Percentiles rank a stretch among this genome's conserved stretches.
phyloP scores from a whole-genome alignment of 2,888 invertebrate species.

The Plebejus anna region DNA sequence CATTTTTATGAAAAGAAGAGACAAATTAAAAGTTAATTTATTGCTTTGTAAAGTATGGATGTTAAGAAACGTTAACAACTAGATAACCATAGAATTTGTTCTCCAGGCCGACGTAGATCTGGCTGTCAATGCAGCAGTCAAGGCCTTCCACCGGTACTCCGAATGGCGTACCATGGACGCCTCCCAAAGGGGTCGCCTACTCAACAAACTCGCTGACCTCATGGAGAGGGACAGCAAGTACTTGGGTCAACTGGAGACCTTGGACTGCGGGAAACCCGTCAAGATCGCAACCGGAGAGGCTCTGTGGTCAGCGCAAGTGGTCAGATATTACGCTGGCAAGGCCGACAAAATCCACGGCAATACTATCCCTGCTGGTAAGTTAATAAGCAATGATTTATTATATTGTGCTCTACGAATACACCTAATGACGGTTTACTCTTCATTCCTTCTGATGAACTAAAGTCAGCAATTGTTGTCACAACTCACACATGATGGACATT shows the following conservation, averaged over 20 bases:
- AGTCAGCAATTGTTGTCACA: no score
- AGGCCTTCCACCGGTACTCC: constrained; percentile 86
- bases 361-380: constrained; percentile 83
- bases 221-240: constrained; percentile 87
- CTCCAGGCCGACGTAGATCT: constrained; percentile 87
- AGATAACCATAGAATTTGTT: constrained; percentile 2
- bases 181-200: constrained; percentile 85
- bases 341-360: constrained; percentile 92
- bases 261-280: constrained; percentile 97
- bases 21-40: neutral
- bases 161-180: constrained; percentile 91
- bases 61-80: neutral
- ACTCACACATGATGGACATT: no score
- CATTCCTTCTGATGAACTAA: no score
- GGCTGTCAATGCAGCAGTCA: constrained; percentile 89
- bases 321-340: constrained; percentile 95
- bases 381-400: neutral
- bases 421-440: no score
- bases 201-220: constrained; percentile 87
- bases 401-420: no score
- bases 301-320: constrained; percentile 78
- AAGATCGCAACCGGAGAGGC: constrained; percentile 85
- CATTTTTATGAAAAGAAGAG: neutral
- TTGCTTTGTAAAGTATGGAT: neutral
- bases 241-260: constrained; percentile 92